Evolutionary conservation across 2,888 invertebrate genomes (phyloP).

Genomic region (Tribolium freemani): DNA sequence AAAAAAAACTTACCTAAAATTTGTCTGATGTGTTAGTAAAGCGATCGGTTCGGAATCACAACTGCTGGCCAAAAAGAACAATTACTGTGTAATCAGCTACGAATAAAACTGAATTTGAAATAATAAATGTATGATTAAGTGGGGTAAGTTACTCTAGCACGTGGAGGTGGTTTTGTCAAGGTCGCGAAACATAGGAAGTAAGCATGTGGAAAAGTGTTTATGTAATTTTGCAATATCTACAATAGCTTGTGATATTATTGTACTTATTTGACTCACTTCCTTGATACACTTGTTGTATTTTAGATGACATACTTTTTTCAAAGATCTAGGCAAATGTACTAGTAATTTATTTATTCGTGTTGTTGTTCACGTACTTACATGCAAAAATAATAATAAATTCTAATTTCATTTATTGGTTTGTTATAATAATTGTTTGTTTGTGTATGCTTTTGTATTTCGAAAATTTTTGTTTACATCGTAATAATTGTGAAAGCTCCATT

Average conservation of each 20-base stretch:
- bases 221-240: slow-evolving; percentile 45
- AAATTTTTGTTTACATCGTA: not conserved
- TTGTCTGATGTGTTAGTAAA: not conserved
- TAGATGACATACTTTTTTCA: slow-evolving; percentile 17
- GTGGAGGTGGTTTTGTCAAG: slow-evolving; percentile 29
- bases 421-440: not conserved
- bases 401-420: not conserved
- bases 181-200: slow-evolving; percentile 30
- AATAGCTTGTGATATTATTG: slow-evolving; percentile 40
- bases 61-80: not conserved
- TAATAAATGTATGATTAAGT: slow-evolving; percentile 12
- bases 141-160: slow-evolving; percentile 19
- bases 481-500: not conserved
- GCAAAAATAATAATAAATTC: too few species aligned
- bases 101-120: slow-evolving; percentile 9
- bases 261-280: slow-evolving; percentile 48
- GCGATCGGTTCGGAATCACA: not conserved
- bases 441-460: not conserved
- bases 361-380: too few species aligned
- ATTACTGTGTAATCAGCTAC: not conserved
- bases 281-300: slow-evolving; percentile 21
- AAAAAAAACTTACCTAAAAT: not conserved
- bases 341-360: too few species aligned
- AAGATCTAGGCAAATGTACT: not conserved
- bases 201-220: slow-evolving; percentile 27